Base-by-base conservation (phyloP, 2,888 invertebrate genomes). In the Coelinius sp. region DNA sequence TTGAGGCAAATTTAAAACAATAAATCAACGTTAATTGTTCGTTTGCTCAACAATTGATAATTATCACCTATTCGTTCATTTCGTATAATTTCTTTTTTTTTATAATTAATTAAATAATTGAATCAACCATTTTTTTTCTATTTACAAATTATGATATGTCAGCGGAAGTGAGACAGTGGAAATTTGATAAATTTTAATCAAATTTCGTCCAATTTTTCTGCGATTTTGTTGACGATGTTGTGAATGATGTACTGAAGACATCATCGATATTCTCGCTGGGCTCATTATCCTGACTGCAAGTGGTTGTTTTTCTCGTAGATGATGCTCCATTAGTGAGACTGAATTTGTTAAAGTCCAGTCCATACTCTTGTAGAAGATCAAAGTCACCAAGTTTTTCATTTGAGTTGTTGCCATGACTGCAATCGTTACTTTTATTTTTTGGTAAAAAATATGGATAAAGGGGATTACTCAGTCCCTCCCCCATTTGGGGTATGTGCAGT, bases 341-440 rank as follows among this genome's bases (percentile, higher is more conserved):
- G 75, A 90, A 89, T 75, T 90, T 91, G 77, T 91, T 89, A 84
- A 94, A 93, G 87, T 94, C 92, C 77, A 94, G 88, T 68, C 94
- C 94, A 81, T 94, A 94, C 81, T 94, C 94, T 81, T 92, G 91
- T 76, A 94, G 89, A 69, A 94, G 89, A 82, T 93, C 93, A 81
- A 91, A 90, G 81, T 93, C 93, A 73, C 90, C 88, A 53, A 87
- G 79, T 73, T 84, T 86, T 22, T 85, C 85, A 44, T 31, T 70
- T 7, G 82, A 75, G 4, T 76, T 75, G 2, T 73, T 73, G 27
- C 77, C 72, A 52, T 68, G 67, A 17, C 67, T 77, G 27, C 76
- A 69, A 62, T 78, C 79, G 71, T 75, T 76, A 69, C 68, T 80
- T 67, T 78, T 81, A 69, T 83, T 78, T 73, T 87, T 84, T 17